Base-by-base conservation (phyloP, 2,888 invertebrate genomes). In the Yponomeuta evonymella region DNA sequence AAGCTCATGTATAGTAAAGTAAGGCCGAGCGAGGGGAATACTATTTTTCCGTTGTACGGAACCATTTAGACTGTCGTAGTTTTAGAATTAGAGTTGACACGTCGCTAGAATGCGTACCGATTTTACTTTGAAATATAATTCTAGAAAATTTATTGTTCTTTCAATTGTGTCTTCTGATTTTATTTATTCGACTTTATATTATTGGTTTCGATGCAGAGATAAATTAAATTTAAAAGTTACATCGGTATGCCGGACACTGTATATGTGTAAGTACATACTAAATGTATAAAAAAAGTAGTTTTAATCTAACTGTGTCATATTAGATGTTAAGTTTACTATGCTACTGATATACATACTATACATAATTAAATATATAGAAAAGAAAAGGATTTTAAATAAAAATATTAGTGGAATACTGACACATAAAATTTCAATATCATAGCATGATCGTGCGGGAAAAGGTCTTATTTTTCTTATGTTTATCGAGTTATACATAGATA, bases 261-360 rank as follows among this genome's bases (percentile, higher is more conserved):
- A 90, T 89, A 90, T 88, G 86, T 91, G 88, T 90, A 90, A 88
- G 87, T 89, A 89, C 86, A 87, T 88, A 86, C 82, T 89, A 89
- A 88, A 83, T 88, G 86, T 88, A 88, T 84, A 88, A 89, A 89
- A 89, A 86, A 83, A 82, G 5, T 90, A 89, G 88, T 77, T 81
- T 79, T 88, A 90, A 88, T 85, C 84, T 90, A 90, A 91, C 88
- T 92, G 92, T 92, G 92, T 92, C 92, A 92, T 92, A 92, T 86
- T 92, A 92, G 91, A 74, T 71, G 73, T 73, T 92, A 92, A 92
- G 90, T 88, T 86, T 89, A 89, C 85, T 90, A 90, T 86, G 86
- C 90, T 91, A 90, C 89, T 90, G 91, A 90, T 89, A 83, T 89
- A 88, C 87, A 72, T 48, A 70, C 63, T 43, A 85, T 84, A 86